phyloP scores from a whole-genome alignment of 2,113 vertebrate genomes.

The Arizona elegans region DNA sequence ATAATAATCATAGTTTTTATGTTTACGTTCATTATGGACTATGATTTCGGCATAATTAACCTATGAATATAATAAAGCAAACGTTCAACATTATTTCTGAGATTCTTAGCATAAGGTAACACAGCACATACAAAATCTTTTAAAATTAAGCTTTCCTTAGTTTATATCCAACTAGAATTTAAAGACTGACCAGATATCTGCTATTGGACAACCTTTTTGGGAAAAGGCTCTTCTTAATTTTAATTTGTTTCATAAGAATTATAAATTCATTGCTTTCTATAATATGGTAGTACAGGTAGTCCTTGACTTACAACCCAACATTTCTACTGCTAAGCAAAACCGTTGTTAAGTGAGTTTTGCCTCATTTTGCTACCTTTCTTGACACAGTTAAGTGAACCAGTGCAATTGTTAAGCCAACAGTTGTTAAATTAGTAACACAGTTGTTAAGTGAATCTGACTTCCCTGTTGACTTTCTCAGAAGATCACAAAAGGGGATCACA shows the following conservation, averaged over 20 bases:
- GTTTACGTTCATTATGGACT: not conserved
- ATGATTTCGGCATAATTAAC: not conserved
- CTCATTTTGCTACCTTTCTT: no score
- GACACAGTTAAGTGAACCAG: no score
- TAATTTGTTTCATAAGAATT: not conserved
- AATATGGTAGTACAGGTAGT: not conserved
- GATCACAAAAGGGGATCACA: no score
- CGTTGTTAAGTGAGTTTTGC: no score
- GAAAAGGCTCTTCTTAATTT: not conserved
- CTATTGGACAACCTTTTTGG: not conserved
- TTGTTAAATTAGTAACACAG: no score
- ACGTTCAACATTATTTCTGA: not conserved
- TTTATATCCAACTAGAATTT: not conserved
- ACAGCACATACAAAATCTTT: no score
- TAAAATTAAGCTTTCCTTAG: not conserved
- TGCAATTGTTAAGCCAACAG: no score
- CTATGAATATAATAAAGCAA: not conserved
- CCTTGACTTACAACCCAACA: no score
- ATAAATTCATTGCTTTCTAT: not conserved
- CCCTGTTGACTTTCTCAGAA: no score
- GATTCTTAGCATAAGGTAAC: not conserved
- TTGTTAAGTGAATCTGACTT: no score
- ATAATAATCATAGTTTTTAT: not conserved
- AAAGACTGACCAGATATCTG: not conserved
- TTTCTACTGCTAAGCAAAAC: no score